Evolutionary conservation across 1,140 invertebrate genomes (phyloP).

Genomic region (Cataglyphis hispanica): DNA sequence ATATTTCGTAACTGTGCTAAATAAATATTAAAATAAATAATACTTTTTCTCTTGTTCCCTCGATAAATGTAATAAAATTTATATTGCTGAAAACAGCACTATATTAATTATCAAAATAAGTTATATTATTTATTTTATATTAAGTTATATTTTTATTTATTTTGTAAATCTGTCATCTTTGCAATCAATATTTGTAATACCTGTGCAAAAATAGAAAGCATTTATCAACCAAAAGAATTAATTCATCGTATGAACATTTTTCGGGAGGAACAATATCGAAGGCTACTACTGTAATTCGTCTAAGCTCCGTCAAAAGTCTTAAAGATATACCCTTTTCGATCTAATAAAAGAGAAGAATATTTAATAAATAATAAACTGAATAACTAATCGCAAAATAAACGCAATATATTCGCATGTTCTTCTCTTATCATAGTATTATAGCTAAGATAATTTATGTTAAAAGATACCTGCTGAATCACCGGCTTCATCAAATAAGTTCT

Average conservation of each 20-base stretch:
- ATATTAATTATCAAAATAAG: not conserved
- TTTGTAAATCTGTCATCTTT: not conserved
- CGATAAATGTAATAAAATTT: constrained; percentile 1
- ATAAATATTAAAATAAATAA: not conserved
- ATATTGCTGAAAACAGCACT: not conserved
- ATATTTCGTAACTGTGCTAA: constrained; percentile 80
- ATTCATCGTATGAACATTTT: constrained; percentile 50
- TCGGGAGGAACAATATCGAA: constrained; percentile 79
- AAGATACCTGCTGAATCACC: constrained; percentile 66
- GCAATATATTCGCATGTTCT: not conserved
- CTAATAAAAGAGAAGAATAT: constrained; percentile 42
- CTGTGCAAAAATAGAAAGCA: constrained; percentile 56
- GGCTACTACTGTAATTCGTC: constrained; percentile 81
- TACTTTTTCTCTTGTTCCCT: not conserved
- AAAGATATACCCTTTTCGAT: constrained; percentile 79
- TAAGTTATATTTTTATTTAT: constrained; percentile 23
- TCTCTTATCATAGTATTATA: not conserved
- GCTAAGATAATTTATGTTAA: not conserved
- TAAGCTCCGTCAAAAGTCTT: constrained; percentile 83
- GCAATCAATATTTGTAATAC: constrained; percentile 44
- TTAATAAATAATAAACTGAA: not conserved
- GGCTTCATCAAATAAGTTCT: constrained; percentile 72
- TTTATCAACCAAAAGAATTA: constrained; percentile 69
- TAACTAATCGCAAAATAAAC: not conserved
- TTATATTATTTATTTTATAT: constrained; percentile 30